Conservation (phyloP, 2,888 invertebrate genomes). For the Pomacea canaliculata region DNA sequence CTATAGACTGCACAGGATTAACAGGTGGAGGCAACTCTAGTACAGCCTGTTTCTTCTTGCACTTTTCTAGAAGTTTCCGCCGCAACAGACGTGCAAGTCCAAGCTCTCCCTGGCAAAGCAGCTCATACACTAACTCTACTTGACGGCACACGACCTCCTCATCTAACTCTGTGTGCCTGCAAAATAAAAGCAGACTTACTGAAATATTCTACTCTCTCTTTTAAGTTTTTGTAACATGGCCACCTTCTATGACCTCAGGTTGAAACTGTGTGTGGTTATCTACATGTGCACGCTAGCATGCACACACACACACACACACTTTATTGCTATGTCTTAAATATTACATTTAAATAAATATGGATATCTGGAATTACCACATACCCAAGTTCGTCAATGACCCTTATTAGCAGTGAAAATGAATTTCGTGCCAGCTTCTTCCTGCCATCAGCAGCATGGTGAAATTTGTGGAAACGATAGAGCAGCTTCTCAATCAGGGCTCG, state of each 20-base stretch:
- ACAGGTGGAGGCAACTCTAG: constrained; percentile 38
- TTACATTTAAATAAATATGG: too few species aligned
- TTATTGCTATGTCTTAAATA: too few species aligned
- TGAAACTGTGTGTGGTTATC: too few species aligned
- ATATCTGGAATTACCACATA: constrained; percentile 73
- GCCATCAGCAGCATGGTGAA: constrained; percentile 74
- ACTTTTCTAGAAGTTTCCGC: constrained; percentile 91
- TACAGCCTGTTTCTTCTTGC: constrained; percentile 69
- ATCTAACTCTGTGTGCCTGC: constrained; percentile 80
- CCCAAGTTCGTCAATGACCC: constrained; percentile 97
- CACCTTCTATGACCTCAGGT: neutral
- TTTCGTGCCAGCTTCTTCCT: constrained; percentile 81
- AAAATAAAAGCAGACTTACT: constrained; percentile 20
- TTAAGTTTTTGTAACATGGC: neutral
- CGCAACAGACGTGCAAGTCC: constrained; percentile 83
- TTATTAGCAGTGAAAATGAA: constrained; percentile 90
- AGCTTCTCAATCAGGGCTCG: constrained; percentile 87
- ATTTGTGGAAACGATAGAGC: constrained; percentile 82
- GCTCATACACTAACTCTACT: constrained; percentile 93
- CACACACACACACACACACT: too few species aligned
- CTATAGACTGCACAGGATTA: constrained; percentile 30
- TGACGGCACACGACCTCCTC: constrained; percentile 83
- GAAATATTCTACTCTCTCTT: neutral
- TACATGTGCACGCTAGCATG: too few species aligned
- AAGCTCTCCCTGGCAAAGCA: constrained; percentile 92